Evolutionary conservation across 2,888 invertebrate genomes (phyloP), one percentile per base, ranked within the genome.

Genomic region (Drosophila kanekoi): DNA sequence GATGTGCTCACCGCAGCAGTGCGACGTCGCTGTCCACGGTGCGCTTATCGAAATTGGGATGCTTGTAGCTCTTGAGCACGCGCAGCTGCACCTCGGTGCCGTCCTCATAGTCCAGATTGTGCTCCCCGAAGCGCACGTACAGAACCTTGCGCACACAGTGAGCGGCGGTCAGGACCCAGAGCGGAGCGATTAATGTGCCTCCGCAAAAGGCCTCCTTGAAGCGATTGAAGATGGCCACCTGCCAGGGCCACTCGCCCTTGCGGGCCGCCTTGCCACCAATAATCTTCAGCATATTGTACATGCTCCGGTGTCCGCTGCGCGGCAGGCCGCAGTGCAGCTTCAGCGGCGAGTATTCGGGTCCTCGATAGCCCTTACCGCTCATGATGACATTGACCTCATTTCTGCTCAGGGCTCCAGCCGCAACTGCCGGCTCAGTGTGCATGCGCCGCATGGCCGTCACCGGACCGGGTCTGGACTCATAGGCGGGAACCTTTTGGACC

Each of bases 1-100:
- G 28, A 2, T 8, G 8, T 11, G 4, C 49, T 49, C 41, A 94
- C 95, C 96, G 94, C 61, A 98, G 92, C 82, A 98, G 93, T 3
- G 98, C 98, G 53, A 98, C 96, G 91, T 98, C 98, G 91, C 98
- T 98, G 91, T 98, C 96, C 37, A 98, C 97, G 0, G 97, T 98
- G 75, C 96, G 95, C 56, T 96, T 95, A 91, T 98, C 96, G 92
- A 97, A 98, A 67, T 94, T 94, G 0, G 97, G 97, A 93, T 98
- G 98, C 41, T 96, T 94, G 82, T 96, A 95, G 56, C 95, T 95
- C 77, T 95, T 95, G 10, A 94, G 94, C 67, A 96, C 95, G 84
- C 94, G 94, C 92, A 97, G 94, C 91, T 96, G 96, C 70, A 96
- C 90, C 91, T 98, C 98, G 0, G 96, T 95, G 10, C 95, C 95